These are phyloP conservation scores for Zapus hudsonius DNA, from an alignment of 2,113 vertebrate genomes.

Conservation along the genomic window DNA sequence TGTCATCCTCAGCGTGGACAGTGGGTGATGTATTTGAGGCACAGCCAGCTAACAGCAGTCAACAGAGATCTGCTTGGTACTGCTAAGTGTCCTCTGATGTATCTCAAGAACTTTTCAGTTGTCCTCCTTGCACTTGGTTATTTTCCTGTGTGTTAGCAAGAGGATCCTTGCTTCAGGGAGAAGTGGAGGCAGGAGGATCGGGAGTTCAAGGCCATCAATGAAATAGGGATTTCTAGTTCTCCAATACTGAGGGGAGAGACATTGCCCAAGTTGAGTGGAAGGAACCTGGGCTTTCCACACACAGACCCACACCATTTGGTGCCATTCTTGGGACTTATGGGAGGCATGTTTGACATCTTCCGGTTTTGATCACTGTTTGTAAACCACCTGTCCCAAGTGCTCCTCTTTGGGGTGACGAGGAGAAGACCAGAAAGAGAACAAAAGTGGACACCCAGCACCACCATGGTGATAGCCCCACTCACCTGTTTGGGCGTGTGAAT, in stretches of 20 bases:
- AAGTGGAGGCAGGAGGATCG: too few relatives aligned
- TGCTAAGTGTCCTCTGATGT: not conserved
- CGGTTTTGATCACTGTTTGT: not conserved
- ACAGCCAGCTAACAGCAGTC: not conserved
- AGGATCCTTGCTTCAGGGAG: not conserved
- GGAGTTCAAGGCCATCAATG: too few relatives aligned
- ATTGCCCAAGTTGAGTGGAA: too few relatives aligned
- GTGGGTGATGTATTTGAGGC: not conserved
- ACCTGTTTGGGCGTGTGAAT: too few relatives aligned
- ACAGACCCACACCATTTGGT: not conserved
- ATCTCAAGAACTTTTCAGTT: not conserved
- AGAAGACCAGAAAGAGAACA: not conserved
- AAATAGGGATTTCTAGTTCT: not conserved
- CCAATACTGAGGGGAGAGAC: not conserved
- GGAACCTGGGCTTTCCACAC: not conserved
- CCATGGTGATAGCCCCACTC: too few relatives aligned
- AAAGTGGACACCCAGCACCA: accelerated
- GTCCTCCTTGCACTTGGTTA: not conserved
- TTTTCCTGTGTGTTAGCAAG: not conserved
- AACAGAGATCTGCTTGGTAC: not conserved
- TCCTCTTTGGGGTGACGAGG: not conserved
- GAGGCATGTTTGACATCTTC: not conserved
- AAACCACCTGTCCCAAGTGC: too few relatives aligned
- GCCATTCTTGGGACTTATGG: not conserved
- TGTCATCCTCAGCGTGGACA: not conserved